Percentiles rank a stretch among this genome's conserved stretches.
phyloP scores from a whole-genome alignment of 2,797 vertebrate genomes.

The Trichosurus vulpecula region DNA sequence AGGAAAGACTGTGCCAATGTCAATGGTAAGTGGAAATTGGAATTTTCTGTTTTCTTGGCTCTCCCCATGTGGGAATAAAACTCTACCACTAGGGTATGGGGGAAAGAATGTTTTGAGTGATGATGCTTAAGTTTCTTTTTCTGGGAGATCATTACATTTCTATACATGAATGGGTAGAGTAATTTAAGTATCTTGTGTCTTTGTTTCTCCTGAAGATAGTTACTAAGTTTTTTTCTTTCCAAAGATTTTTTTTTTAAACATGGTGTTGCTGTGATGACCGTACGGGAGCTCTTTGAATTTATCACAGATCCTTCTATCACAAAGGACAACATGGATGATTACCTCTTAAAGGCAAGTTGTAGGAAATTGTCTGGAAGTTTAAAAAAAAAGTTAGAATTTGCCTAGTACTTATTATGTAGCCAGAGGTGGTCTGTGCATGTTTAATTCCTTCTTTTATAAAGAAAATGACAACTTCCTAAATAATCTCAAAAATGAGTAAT shows the following conservation, averaged over 20 bases:
- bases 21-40: constrained; percentile 85
- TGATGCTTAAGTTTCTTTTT: not conserved
- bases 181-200: not conserved
- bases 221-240: not conserved
- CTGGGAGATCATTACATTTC: not conserved
- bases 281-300: constrained; percentile 96
- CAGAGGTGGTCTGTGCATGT: not conserved
- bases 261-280: constrained; percentile 93
- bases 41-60: not conserved
- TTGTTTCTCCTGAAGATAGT: not conserved
- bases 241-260: constrained; percentile 93
- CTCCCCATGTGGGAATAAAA: not conserved
- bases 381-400: not conserved
- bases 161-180: not conserved
- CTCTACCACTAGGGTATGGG: not conserved
- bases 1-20: constrained; percentile 95
- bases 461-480: not conserved
- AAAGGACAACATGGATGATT: constrained; percentile 90
- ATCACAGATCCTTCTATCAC: constrained; percentile 94
- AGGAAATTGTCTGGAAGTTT: not conserved
- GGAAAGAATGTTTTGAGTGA: not conserved
- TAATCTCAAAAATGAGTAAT: not conserved
- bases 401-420: not conserved
- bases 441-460: not conserved
- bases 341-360: constrained; percentile 90